Evolutionary conservation across 2,888 invertebrate genomes (phyloP).

Genomic region (Amphimallon solstitiale): DNA sequence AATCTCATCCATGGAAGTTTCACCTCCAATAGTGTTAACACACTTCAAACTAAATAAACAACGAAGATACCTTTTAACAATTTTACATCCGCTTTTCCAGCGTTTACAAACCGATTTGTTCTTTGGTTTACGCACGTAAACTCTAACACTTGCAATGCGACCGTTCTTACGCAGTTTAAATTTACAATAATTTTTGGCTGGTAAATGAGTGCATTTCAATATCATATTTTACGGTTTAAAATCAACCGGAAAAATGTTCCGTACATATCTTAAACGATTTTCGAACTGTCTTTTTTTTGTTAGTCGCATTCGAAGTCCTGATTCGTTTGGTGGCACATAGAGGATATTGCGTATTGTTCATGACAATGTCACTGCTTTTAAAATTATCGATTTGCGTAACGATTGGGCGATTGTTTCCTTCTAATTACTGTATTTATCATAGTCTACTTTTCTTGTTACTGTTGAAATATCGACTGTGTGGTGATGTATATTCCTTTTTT

Average conservation of each 20-base stretch:
- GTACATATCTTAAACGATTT: neutral
- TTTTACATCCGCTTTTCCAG: slow-evolving; percentile 7
- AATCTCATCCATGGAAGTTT: slow-evolving; percentile 48
- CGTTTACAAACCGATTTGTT: slow-evolving; percentile 5
- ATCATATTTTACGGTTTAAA: neutral
- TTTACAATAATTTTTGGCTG: neutral
- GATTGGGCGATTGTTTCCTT: slow-evolving; percentile 29
- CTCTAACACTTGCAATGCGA: slow-evolving; percentile 4
- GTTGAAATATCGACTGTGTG: slow-evolving; percentile 3
- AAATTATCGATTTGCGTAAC: slow-evolving; percentile 38
- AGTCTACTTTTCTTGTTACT: slow-evolving; percentile 27
- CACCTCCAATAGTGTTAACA: neutral
- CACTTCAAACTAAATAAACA: slow-evolving; percentile 18
- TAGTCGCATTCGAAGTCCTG: neutral
- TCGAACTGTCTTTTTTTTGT: neutral
- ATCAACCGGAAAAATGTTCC: neutral
- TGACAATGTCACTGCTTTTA: slow-evolving; percentile 24
- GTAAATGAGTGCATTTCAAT: neutral
- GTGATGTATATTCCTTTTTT: no score
- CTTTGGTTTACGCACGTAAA: neutral
- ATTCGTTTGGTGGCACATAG: neutral
- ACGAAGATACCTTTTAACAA: neutral
- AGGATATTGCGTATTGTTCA: slow-evolving; percentile 31
- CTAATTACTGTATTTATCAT: slow-evolving; percentile 33
- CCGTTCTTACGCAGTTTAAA: slow-evolving; percentile 15